Base-by-base conservation (phyloP, 2,888 invertebrate genomes). In the Drosophila demipolita region DNA sequence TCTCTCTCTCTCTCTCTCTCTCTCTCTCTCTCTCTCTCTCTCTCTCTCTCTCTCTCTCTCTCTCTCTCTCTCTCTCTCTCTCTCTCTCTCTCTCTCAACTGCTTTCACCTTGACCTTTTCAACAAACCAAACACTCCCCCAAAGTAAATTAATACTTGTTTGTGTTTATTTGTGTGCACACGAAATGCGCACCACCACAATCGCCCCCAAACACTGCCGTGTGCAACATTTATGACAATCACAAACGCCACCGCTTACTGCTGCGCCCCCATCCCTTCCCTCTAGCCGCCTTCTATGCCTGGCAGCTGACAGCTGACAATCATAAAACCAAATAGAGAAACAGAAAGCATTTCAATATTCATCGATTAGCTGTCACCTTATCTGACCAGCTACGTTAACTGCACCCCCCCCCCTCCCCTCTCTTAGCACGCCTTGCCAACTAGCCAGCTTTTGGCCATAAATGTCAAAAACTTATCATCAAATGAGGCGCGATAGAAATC, bases 331-430 rank as follows among this genome's bases (percentile, higher is more conserved):
- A 61, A 53, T 48, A 50, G 23, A 15, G 45, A 45, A 45, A 23
- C 23, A 15, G 49, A 60, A 63, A 60, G 50, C 42, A 62, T 59
- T 75, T 79, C 66, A 78, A 73, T 89, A 87, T 83, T 70, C 68
- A 85, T 89, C 73, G 85, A 85, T 87, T 85, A 75, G 38, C 89
- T 87, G 89, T 85, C 89, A 86, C 71, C 57, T 78, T 86, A 80
- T 83, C 75, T 66, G 66, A 38, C 65, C 70, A 73, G 72, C 74
- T 69, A 65, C 60, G 61, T 53, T 69, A 69, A 74, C 75, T 66
- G 55, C 5, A 40, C 49, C 45, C 12, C 12, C 9, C 7, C 12
- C 12, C 17, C 6, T n/a, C 20, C 5, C 29, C n/a, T n/a, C n/a
- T n/a, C 23, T 23, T 23, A 23, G 1, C 1, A 23, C 23, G 1